Conservation (phyloP, 92 coral and sea anemone species). For the Diadumene lineata region DNA sequence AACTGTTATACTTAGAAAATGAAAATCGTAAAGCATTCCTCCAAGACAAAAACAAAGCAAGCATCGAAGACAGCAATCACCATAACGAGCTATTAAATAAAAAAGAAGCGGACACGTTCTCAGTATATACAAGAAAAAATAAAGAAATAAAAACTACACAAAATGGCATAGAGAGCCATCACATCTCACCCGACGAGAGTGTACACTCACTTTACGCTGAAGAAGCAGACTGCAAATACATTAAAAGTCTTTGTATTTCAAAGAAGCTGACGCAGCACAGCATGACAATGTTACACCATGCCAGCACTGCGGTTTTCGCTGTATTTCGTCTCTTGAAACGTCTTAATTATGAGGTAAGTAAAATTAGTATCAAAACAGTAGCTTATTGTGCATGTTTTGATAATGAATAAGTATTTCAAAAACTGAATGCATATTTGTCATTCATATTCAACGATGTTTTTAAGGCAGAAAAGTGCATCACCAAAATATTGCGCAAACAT, state of each 20-base stretch:
- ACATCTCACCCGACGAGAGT: not conserved
- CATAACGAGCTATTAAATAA: conserved; percentile 1
- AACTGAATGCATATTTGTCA: too few relatives aligned
- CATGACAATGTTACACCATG: conserved; percentile 18
- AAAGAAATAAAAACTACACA: not conserved
- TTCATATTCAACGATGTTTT: too few relatives aligned
- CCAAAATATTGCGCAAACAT: too few relatives aligned
- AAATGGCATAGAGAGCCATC: not conserved
- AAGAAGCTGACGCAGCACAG: not conserved
- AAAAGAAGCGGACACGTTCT: too few relatives aligned
- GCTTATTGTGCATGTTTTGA: too few relatives aligned
- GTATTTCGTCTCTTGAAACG: conserved; percentile 40
- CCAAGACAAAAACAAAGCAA: too few relatives aligned
- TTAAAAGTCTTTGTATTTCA: not conserved
- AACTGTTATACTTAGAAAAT: too few relatives aligned
- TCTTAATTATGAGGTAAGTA: conserved; percentile 66
- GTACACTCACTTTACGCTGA: conserved; percentile 6
- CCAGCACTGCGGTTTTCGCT: conserved; percentile 23
- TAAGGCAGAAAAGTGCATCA: too few relatives aligned
- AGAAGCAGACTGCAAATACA: not conserved
- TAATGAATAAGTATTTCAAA: too few relatives aligned
- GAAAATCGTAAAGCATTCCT: too few relatives aligned
- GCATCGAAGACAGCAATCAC: too few relatives aligned
- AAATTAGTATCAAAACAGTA: too few relatives aligned
- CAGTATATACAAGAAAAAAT: not conserved